Evolutionary conservation across 2,113 vertebrate species (phyloP), one percentile per base, ranked within the genome.

Genomic region (Oncorhynchus gorbuscha): DNA sequence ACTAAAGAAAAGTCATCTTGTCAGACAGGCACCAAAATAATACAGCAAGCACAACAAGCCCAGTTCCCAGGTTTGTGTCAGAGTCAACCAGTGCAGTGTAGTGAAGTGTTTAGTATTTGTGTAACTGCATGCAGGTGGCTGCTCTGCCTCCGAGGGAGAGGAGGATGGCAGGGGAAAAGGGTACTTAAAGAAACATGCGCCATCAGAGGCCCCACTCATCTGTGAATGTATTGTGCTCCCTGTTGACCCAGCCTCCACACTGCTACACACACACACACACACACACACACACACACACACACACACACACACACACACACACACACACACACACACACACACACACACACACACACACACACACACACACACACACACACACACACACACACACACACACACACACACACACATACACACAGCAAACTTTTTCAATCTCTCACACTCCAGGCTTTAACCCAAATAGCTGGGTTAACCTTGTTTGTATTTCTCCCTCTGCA

Each of bases 71-170:
- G n/a, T 8, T 51, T 58, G 68, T 73, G 16, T 75, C 80, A 22
- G 82, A 86, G 83, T 79, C 84, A 82, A 83, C 71, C 69, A 7
- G 28, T 14, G 66, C 6, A 68, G n/a, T 48, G 28, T 75, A 75
- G 69, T 67, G 74, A 79, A 70, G 80, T 32, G 73, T 3, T 75
- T 75, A 70, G 71, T 64, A 62, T 81, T 76, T 69, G 70, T 35
- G 79, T 59, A 32, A 72, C 48, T 55, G 71, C 24, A 72, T 72
- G 62, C 62, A 20, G 61, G 35, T 74, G 73, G 14, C 72, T 24
- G 26, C 49, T 58, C 24, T 51, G 22, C 3, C 0, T 59, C 24
- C 16, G 7, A 9, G 58, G 71, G 26, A 35, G 55, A 61, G 49
- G n/a, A 18, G n/a, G 35, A 69, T 9, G 8, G 26, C 24, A 12